Conservation (phyloP, 2,797 vertebrate species). For the Eulemur albifrons region DNA sequence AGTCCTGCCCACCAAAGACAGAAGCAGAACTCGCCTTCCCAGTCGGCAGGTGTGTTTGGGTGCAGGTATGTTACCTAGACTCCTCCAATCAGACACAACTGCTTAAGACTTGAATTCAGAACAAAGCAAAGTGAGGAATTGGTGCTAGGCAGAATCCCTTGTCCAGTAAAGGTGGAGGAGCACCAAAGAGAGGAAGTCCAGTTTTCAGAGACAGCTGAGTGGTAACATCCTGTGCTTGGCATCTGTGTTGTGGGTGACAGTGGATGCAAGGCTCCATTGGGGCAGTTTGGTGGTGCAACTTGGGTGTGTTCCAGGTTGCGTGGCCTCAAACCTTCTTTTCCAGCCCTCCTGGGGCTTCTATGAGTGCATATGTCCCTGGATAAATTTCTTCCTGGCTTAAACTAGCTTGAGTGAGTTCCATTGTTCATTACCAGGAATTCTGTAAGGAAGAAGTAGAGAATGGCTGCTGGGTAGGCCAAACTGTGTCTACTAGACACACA, state of each 20-base stretch:
- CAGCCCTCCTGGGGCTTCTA: neutral
- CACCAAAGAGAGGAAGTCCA: neutral
- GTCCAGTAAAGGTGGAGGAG: neutral
- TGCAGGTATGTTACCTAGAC: neutral
- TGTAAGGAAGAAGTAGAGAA: neutral
- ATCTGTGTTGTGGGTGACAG: accelerated
- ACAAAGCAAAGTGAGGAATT: neutral
- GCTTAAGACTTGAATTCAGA: neutral
- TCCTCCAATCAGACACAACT: neutral
- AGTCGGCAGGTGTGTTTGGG: neutral
- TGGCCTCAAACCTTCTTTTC: neutral
- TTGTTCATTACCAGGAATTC: slow-evolving; percentile 16
- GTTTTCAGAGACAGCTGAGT: neutral
- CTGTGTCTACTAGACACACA: neutral
- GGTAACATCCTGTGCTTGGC: accelerated
- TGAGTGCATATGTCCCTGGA: neutral
- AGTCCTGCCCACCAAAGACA: neutral
- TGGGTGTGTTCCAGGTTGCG: neutral
- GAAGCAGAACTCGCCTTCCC: neutral
- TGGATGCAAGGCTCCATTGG: accelerated
- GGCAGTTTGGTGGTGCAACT: neutral
- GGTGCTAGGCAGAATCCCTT: neutral
- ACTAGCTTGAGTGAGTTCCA: neutral
- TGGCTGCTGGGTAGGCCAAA: too few species aligned
- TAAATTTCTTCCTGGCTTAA: slow-evolving; percentile 18